Conservation (phyloP, 2,113 vertebrate species). For the Gadus macrocephalus region DNA sequence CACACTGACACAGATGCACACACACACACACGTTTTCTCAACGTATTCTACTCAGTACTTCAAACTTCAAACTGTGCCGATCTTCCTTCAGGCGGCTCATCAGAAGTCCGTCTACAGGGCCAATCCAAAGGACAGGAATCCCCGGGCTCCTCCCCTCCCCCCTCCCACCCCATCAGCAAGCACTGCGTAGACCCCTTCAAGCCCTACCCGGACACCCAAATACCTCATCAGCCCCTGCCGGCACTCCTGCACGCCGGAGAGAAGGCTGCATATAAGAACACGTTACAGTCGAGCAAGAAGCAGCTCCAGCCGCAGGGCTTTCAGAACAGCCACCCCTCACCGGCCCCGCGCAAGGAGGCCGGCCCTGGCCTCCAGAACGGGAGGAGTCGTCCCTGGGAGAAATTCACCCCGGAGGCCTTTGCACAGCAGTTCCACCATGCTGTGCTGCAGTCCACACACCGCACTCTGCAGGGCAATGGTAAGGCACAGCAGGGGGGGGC, state of each 20-base stretch:
- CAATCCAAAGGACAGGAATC: constrained; percentile 60
- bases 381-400: constrained; percentile 85
- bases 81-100: constrained; percentile 46
- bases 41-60: background rate
- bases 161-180: constrained; percentile 56
- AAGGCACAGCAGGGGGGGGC: constrained; percentile 4
- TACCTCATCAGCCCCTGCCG: constrained; percentile 56
- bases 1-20: background rate
- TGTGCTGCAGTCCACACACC: constrained; percentile 93
- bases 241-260: constrained; percentile 52
- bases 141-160: constrained; percentile 70
- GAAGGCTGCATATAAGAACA: constrained; percentile 68
- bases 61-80: background rate
- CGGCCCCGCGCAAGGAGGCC: constrained; percentile 74
- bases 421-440: constrained; percentile 97
- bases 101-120: constrained; percentile 24
- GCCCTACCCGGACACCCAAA: constrained; percentile 60
- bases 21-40: background rate
- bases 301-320: constrained; percentile 57
- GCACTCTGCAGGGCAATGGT: constrained; percentile 92
- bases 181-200: constrained; percentile 68
- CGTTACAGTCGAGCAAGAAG: constrained; percentile 68
- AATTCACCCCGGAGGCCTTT: constrained; percentile 87
- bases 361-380: constrained; percentile 74
- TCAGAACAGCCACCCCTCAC: constrained; percentile 71